phyloP scores from a whole-genome alignment of 2,888 invertebrate species.

The Tuberolachnus salignus region DNA sequence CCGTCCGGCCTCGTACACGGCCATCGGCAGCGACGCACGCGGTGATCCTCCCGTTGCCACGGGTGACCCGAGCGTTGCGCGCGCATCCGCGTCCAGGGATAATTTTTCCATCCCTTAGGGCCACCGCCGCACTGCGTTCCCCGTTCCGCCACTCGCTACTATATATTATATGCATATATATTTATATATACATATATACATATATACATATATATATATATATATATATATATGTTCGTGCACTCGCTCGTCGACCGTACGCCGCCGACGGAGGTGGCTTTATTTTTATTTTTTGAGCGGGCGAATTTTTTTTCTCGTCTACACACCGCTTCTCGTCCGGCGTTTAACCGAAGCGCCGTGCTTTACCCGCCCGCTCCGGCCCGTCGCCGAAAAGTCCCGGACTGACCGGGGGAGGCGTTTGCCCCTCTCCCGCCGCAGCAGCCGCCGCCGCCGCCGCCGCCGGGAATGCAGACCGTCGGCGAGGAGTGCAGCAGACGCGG shows the following conservation, averaged over 20 bases:
- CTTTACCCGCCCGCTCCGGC: background rate
- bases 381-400: background rate
- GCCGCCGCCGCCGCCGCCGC: too few species aligned
- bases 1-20: conserved; percentile 59
- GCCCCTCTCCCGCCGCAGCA: background rate
- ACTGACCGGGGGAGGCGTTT: too few species aligned
- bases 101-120: conserved; percentile 27
- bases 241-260: background rate
- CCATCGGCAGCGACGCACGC: conserved; percentile 17
- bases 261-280: background rate
- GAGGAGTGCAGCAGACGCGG: too few species aligned
- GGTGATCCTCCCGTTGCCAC: conserved; percentile 48
- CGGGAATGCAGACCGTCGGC: too few species aligned
- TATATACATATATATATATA: too few species aligned
- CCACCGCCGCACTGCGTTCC: background rate
- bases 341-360: background rate
- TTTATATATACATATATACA: too few species aligned
- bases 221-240: too few species aligned
- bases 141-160: background rate
- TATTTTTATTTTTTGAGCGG: conserved; percentile 12
- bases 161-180: too few species aligned
- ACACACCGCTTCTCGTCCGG: background rate
- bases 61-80: conserved; percentile 48
- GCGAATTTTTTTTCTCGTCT: conserved; percentile 7
- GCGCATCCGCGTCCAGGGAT: conserved; percentile 53